phyloP scores from a whole-genome alignment of 1,140 invertebrate genomes.

The Drosophila sp. region DNA sequence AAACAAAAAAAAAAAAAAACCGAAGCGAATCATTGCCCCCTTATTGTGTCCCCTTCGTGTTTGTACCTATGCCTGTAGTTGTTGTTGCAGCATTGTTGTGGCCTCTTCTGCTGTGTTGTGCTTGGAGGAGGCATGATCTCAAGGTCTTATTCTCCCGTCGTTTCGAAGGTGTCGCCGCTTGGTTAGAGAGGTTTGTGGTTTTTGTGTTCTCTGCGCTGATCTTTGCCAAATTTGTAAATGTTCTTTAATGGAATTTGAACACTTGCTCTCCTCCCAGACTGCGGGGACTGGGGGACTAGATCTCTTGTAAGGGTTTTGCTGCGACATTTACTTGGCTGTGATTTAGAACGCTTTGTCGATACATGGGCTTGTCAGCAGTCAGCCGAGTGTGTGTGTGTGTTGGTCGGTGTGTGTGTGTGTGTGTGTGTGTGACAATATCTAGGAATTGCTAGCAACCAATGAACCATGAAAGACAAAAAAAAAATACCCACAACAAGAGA shows the following conservation, averaged over 20 bases:
- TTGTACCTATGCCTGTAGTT: constrained; percentile 9
- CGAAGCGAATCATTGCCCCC: too few species aligned
- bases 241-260: constrained; percentile 81
- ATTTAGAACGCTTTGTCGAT: constrained; percentile 40
- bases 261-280: constrained; percentile 51
- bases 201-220: constrained; percentile 33
- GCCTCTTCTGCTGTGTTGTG: constrained; percentile 33
- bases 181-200: constrained; percentile 46
- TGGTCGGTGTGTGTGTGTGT: constrained; percentile 27
- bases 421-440: constrained; percentile 48
- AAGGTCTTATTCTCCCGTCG: constrained; percentile 64
- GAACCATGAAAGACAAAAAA: constrained; percentile 34
- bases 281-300: not conserved
- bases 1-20: constrained; percentile 35
- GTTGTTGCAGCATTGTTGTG: constrained; percentile 48
- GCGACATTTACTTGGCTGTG: constrained; percentile 33
- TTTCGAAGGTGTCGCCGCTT: constrained; percentile 67
- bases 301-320: constrained; percentile 40
- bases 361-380: constrained; percentile 35
- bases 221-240: constrained; percentile 81
- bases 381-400: constrained; percentile 18
- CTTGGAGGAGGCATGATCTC: constrained; percentile 47
- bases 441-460: constrained; percentile 49
- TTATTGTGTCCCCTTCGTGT: constrained; percentile 25
- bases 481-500: not conserved